Conservation (phyloP, 2,888 invertebrate species). For the Neocrepidodera transversa region DNA sequence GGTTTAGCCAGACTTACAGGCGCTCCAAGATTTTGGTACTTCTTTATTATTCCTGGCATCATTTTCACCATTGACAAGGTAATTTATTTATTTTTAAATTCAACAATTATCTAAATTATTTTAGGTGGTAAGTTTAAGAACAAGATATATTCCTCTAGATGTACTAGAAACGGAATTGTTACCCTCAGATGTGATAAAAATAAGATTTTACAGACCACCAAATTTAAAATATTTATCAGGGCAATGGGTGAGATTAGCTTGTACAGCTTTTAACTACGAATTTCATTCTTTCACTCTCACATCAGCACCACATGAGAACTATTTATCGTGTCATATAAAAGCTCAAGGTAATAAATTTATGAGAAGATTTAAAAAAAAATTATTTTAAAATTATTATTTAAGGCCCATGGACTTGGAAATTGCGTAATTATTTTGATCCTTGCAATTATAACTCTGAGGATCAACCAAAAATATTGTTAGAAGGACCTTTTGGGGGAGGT, state of each 20-base stretch:
- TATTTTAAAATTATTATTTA: constrained; percentile 18
- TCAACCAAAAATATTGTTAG: constrained; percentile 86
- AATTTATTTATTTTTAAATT: constrained; percentile 23
- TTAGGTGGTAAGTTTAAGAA: constrained; percentile 88
- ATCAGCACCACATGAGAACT: constrained; percentile 95
- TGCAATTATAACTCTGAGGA: constrained; percentile 88
- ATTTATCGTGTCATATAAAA: constrained; percentile 93
- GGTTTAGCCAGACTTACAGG: constrained; percentile 91
- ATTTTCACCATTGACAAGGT: constrained; percentile 90
- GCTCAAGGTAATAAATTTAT: constrained; percentile 64
- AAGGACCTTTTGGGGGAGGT: constrained; percentile 96
- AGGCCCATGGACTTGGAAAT: constrained; percentile 97
- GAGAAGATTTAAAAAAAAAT: background rate
- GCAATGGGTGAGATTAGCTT: constrained; percentile 93
- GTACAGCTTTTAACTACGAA: constrained; percentile 89
- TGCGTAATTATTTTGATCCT: constrained; percentile 93
- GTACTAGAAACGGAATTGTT: constrained; percentile 92
- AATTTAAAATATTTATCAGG: constrained; percentile 93
- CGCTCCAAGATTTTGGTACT: constrained; percentile 92
- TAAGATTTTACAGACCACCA: constrained; percentile 94
- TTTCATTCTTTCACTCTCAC: constrained; percentile 96
- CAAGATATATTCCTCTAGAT: constrained; percentile 90
- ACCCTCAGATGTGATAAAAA: constrained; percentile 93
- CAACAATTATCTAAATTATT: constrained; percentile 27
- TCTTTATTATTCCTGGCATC: constrained; percentile 89